Base-by-base conservation (phyloP, 2,113 vertebrate species). In the Sorex araneus region DNA sequence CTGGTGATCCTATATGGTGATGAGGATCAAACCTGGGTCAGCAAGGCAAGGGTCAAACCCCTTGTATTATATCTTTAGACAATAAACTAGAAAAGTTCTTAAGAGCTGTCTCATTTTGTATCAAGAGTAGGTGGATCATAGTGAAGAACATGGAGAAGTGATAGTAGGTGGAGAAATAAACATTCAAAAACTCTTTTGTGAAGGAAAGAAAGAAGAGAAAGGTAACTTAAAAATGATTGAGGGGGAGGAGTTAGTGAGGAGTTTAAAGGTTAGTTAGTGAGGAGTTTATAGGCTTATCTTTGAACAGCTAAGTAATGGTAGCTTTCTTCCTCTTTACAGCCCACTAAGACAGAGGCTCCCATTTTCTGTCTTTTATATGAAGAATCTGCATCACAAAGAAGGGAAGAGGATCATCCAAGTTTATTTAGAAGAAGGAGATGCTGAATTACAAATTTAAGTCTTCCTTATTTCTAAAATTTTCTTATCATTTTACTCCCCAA, bases 341-440 rank as follows among this genome's bases (percentile, higher is more conserved):
- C 18, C 34, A 12, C 34, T 67, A 45, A 86, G 66, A 21, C 64
- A 94, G 54, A 6, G 70, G 47, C 13, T 60, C 79, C 36, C 18
- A 45, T 92, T 94, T 92, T 67, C 28, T 80, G 25, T 89, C 43
- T 87, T 83, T 27, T 12, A 77, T 23, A 28, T 87, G 30, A 92
- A 28, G 18, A 93, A 93, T 90, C 13, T 83, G 73, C 91, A 21
- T 89, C 27, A 70, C 40, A 63, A 91, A 92, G 70, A 84, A 92
- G 30, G 67, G 40, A 82, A 57, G 18, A 76, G 2, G 71, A 30
- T 74, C 93, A 1, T 25, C 18, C 47, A 80, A 83, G 34, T 0
- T 91, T 79, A 78, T 8, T 76, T 92, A 92, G 27, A 34, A 84
- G 69, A 13, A 60, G 16, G 19, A 30, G 28, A 8, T 84, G 25